Evolutionary conservation across 2,888 invertebrate genomes (phyloP), one percentile per base, ranked within the genome.

Genomic region (Agonopterix alstromeriana): DNA sequence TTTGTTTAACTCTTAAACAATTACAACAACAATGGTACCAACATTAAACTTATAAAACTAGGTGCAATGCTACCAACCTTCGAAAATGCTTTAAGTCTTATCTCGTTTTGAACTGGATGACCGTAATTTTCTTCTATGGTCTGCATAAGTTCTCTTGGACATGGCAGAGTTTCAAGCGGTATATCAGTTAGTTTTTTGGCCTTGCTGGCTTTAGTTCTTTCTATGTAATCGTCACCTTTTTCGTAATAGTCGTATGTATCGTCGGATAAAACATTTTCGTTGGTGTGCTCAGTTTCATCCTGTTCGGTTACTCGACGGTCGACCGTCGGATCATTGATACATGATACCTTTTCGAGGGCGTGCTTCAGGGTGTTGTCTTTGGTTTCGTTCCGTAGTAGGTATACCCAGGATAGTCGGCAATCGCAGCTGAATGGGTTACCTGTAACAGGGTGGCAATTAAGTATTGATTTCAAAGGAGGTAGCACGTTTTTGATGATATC

Each of bases 371-470:
- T 90, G 57, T 80, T 82, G 80, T 93, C 94, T 75, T 91, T 91
- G 54, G 95, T 95, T 68, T 94, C 94, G 81, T 94, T 93, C 58
- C 92, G 90, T 57, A 96, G 84, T 48, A 90, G 90, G 88, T 93
- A 93, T 76, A 95, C 91, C 96, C 96, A 96, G 46, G 92, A 91
- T 52, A 96, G 90, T 50, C 94, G 94, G 79, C 95, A 95, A 87
- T 95, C 94, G 85, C 96, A 96, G 77, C 91, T 91, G 82, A 96
- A 92, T 69, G 92, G 93, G 89, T 96, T 96, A 76, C 94, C 96
- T 96, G 93, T 42, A 79, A 82, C 57, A 54, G 74, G 54, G 71
- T 48, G 52, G 36, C 41, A 53, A 57, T 69, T 68, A 56, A 51
- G 48, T 35, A 27, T 27, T 1, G 27, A 3, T 27, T 27, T 27